A percentile compares a stretch with the other conserved stretches of the same genome.
phyloP scores from a whole-genome alignment of 2,113 vertebrate species.

The Tilapia sparmanii region DNA sequence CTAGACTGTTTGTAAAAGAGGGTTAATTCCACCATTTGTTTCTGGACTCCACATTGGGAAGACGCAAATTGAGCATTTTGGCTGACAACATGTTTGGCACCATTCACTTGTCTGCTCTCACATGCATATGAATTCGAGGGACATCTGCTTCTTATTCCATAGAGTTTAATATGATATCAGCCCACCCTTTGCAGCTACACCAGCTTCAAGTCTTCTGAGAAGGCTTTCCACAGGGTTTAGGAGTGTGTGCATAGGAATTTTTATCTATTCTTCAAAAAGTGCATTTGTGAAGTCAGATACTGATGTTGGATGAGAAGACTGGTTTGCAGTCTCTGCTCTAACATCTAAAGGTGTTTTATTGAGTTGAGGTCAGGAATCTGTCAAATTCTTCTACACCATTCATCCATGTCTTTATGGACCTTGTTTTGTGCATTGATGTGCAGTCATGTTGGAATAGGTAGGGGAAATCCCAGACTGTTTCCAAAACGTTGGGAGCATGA shows the following conservation, averaged over 20 bases:
- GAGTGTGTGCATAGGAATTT: fast-evolving
- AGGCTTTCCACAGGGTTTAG: not conserved
- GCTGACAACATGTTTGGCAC: not conserved
- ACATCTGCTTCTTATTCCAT: not conserved
- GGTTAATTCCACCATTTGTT: not conserved
- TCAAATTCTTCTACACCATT: fast-evolving
- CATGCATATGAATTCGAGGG: not conserved
- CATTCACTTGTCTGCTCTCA: not conserved
- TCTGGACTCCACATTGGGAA: not conserved
- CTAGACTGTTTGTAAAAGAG: not conserved
- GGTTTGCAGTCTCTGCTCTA: not conserved
- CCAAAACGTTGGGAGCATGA: not conserved
- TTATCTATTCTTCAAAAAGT: fast-evolving
- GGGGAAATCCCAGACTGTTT: not conserved
- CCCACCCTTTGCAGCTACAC: not conserved
- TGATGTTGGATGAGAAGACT: not conserved
- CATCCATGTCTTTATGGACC: not conserved
- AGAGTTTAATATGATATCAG: not conserved
- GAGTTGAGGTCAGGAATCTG: not conserved
- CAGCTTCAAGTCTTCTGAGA: not conserved
- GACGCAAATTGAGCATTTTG: not conserved
- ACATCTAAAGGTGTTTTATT: not conserved
- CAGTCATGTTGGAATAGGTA: not conserved
- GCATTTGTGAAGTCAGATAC: not conserved
- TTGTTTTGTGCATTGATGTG: not conserved